Evolutionary conservation across 2,797 vertebrate species (phyloP), one percentile per base, ranked within the genome.

Genomic region (Betta splendens): DNA sequence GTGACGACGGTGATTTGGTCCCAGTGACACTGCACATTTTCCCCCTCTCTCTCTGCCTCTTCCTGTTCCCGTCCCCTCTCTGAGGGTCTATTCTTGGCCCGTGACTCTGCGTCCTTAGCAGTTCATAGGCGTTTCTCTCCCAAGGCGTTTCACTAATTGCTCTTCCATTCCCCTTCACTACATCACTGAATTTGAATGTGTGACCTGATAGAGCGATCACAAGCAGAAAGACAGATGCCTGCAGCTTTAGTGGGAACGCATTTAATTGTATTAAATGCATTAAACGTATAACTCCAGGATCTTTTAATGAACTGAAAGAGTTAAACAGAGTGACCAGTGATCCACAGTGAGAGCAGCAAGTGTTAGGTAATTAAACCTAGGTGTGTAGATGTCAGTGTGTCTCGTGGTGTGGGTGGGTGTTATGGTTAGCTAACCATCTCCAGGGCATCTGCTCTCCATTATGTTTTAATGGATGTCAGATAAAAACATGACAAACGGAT

Each of bases 401-500:
- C 45, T 50, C 12, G 15, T 23, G 18, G 67, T 38, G 36, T 53
- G 72, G 37, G 76, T 40, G 71, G 32, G 68, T 74, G 74, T 75
- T 57, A 64, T 67, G 51, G 61, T 74, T 71, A 54, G 66, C 56
- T n/a, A 36, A 79, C 75, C 77, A 79, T 82, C 84, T 81, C 64
- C 69, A 72, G 62, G 71, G 79, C 89, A 89, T 91, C 87, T 92
- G 89, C 78, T 88, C 83, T 84, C 69, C 74, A 88, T 92, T 90
- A 81, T 36, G 51, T 50, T 69, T 77, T 85, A 91, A 89, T 87
- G 80, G 72, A 83, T 86, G 83, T 79, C 85, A 89, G 90, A 91
- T 91, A 90, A 90, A 84, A 83, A 78, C 81, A 86, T 86, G 86
- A 90, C 81, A 85, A 87, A 87, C 54, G 79, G 74, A 87, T 76